Evolutionary conservation across 2,113 vertebrate species (phyloP).

Genomic region (Myotis yumanensis): DNA sequence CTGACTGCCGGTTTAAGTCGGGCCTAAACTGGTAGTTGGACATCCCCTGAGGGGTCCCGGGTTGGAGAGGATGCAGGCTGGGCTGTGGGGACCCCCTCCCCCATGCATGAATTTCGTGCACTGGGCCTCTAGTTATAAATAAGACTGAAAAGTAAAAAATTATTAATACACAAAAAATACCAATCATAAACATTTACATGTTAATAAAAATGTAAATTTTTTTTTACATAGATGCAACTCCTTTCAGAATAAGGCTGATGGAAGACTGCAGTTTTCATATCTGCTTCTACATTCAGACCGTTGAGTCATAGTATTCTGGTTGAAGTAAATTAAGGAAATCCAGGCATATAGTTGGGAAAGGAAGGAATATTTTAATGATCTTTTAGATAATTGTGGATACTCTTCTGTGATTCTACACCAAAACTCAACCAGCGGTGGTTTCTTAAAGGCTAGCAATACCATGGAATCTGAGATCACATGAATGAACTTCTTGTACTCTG

Average conservation of each 20-base stretch:
- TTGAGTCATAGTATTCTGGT: neutral
- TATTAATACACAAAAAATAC: neutral
- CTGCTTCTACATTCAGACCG: neutral
- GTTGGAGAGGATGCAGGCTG: too few species aligned
- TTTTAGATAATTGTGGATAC: neutral
- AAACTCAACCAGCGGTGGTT: neutral
- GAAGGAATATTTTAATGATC: neutral
- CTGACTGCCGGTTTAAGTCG: too few species aligned
- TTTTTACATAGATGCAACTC: neutral
- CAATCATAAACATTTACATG: neutral
- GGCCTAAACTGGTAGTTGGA: too few species aligned
- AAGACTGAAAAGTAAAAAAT: neutral
- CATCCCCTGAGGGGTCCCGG: too few species aligned
- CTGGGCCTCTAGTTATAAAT: neutral
- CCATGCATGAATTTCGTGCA: too few species aligned
- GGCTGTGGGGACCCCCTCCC: too few species aligned
- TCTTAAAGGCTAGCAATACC: neutral
- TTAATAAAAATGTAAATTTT: neutral
- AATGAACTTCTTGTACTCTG: neutral
- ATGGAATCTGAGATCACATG: neutral
- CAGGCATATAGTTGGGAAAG: neutral
- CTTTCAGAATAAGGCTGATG: neutral
- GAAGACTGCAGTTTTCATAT: neutral
- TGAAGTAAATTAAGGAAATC: neutral
- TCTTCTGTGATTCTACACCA: neutral